These are phyloP conservation scores for Colius striatus DNA, from an alignment of 2,113 vertebrate genomes.

Conservation along the genomic window DNA sequence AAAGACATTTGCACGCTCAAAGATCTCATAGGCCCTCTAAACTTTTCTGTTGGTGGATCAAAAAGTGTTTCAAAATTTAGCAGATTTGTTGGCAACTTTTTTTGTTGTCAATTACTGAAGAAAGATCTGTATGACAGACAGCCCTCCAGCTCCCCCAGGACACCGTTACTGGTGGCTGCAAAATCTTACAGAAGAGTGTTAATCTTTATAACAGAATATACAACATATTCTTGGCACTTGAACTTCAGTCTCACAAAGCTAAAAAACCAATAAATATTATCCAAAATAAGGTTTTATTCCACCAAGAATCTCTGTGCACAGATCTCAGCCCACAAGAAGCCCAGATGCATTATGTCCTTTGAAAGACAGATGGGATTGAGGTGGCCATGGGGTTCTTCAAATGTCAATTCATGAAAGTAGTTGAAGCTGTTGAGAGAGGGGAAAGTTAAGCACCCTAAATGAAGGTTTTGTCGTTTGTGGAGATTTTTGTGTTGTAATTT, in stretches of 20 bases:
- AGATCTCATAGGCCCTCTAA: neutral
- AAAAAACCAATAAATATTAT: neutral
- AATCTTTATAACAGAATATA: neutral
- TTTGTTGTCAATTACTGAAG: neutral
- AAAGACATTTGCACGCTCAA: neutral
- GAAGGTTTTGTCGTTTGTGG: neutral
- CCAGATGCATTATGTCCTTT: neutral
- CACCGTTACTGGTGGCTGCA: neutral
- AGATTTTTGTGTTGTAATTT: neutral
- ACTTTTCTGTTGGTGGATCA: neutral
- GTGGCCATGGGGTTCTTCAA: neutral
- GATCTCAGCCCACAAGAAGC: neutral
- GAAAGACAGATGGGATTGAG: neutral
- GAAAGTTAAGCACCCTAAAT: neutral
- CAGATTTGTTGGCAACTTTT: neutral
- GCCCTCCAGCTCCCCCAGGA: neutral
- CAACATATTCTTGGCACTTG: neutral
- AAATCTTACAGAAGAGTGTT: neutral
- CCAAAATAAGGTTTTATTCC: accelerated
- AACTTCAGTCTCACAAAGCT: neutral
- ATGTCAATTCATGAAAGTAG: neutral
- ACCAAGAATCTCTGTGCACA: neutral
- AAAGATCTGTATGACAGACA: neutral
- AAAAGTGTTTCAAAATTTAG: neutral
- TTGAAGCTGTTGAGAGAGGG: neutral